Conservation (phyloP, 2,113 vertebrate genomes). For the Podarcis cretensis region DNA sequence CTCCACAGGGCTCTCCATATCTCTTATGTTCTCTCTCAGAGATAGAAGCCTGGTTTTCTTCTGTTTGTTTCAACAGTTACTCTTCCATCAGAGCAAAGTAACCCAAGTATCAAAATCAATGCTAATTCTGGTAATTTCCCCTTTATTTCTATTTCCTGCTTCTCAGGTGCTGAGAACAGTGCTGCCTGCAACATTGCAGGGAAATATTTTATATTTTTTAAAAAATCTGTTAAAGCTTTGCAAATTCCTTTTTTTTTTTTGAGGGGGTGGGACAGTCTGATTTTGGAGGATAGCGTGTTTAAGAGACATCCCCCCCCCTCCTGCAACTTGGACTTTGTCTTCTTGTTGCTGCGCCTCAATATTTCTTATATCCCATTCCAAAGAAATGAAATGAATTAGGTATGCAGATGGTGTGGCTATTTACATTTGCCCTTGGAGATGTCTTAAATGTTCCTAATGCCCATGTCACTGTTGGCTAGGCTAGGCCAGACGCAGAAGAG, state of each 20-base stretch:
- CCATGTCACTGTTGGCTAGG: constrained; percentile 42
- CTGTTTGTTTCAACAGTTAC: neutral
- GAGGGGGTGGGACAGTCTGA: neutral
- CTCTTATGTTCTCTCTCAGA: constrained; percentile 1
- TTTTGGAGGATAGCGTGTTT: constrained; percentile 1
- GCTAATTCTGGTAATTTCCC: constrained; percentile 19
- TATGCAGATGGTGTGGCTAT: neutral
- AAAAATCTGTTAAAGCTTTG: constrained; percentile 24
- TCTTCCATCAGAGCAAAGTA: neutral
- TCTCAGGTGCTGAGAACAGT: constrained; percentile 37
- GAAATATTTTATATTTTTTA: neutral
- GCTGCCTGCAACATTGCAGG: constrained; percentile 31
- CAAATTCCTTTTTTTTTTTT: neutral
- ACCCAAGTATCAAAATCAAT: neutral
- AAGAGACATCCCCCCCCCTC: neutral
- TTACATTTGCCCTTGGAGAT: constrained; percentile 41
- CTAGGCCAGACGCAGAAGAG: neutral
- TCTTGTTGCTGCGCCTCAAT: constrained; percentile 31
- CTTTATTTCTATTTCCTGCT: constrained; percentile 35
- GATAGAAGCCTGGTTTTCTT: neutral
- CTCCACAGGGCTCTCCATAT: neutral
- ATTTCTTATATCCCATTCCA: neutral
- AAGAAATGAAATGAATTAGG: constrained; percentile 38
- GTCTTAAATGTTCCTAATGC: constrained; percentile 49
- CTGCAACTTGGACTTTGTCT: constrained; percentile 24